These are phyloP conservation scores for Sparus aurata DNA, from an alignment of 2,797 vertebrate genomes.

Conservation along the genomic window DNA sequence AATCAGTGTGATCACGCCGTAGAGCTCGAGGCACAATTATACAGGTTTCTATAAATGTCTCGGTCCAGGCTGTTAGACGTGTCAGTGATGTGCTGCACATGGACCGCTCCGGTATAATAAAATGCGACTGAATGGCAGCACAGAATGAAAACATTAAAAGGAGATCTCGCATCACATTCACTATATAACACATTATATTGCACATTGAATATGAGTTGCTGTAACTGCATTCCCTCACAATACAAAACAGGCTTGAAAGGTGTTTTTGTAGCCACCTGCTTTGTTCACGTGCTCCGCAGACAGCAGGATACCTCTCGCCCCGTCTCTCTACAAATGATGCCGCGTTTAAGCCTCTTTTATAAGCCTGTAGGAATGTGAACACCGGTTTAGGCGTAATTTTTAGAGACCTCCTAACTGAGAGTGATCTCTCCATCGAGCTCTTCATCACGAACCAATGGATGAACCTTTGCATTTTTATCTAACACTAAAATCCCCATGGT, in stretches of 20 bases:
- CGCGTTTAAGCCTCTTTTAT: slow-evolving; percentile 11
- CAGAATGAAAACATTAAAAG: slow-evolving; percentile 8
- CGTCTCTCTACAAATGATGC: not conserved
- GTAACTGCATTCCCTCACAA: not conserved
- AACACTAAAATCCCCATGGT: not conserved
- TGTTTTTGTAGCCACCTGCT: slow-evolving; percentile 1
- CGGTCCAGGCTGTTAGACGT: slow-evolving; percentile 22
- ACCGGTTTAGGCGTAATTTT: not conserved
- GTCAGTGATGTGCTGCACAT: slow-evolving; percentile 37
- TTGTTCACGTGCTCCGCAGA: slow-evolving; percentile 13
- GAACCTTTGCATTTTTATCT: not conserved
- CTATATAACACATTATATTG: not conserved
- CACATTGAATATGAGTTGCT: not conserved
- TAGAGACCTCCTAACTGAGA: not conserved
- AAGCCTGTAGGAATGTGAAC: not conserved
- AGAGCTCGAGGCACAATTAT: slow-evolving; percentile 57
- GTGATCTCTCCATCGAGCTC: not conserved
- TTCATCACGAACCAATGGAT: not conserved
- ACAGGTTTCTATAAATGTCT: slow-evolving; percentile 65
- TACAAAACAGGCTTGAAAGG: not conserved
- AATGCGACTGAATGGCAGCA: not conserved
- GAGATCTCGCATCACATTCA: slow-evolving; percentile 9
- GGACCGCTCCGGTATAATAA: slow-evolving; percentile 19
- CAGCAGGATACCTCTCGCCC: not conserved
- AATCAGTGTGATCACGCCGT: slow-evolving; percentile 54